These are phyloP conservation scores for Hypotaenidia okinawae DNA, from an alignment of 2,797 vertebrate genomes.

Conservation along the genomic window DNA sequence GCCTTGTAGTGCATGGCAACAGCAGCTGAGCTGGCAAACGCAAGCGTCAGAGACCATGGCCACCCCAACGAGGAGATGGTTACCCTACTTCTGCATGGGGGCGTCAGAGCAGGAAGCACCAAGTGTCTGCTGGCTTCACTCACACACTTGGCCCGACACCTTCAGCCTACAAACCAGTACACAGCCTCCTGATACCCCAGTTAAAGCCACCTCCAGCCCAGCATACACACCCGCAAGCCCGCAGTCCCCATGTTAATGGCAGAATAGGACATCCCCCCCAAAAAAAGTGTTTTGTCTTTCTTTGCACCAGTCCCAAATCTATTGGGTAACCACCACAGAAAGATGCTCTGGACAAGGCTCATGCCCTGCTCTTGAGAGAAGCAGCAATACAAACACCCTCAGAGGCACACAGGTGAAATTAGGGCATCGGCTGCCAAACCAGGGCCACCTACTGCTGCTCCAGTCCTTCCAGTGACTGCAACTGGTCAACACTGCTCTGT, in stretches of 20 bases:
- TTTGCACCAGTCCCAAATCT: neutral
- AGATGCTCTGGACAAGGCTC: neutral
- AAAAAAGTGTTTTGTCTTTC: neutral
- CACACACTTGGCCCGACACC: neutral
- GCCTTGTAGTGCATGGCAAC: neutral
- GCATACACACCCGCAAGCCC: fast-evolving
- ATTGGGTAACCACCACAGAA: neutral
- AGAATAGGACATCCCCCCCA: neutral
- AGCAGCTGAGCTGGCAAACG: neutral
- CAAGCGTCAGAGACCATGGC: neutral
- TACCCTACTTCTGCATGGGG: fast-evolving
- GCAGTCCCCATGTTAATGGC: too few species aligned
- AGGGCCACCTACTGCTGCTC: neutral
- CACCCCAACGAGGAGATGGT: neutral
- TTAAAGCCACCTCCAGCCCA: neutral
- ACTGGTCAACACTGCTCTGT: neutral
- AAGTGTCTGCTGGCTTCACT: neutral
- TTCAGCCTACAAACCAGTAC: neutral
- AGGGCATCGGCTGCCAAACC: neutral
- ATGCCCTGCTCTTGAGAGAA: neutral
- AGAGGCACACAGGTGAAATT: fast-evolving
- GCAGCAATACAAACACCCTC: neutral
- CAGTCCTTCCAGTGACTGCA: neutral
- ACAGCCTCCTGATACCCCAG: too few species aligned
- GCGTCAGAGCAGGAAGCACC: neutral